phyloP scores from a whole-genome alignment of 2,888 invertebrate species.

The Cotesia congregata region DNA sequence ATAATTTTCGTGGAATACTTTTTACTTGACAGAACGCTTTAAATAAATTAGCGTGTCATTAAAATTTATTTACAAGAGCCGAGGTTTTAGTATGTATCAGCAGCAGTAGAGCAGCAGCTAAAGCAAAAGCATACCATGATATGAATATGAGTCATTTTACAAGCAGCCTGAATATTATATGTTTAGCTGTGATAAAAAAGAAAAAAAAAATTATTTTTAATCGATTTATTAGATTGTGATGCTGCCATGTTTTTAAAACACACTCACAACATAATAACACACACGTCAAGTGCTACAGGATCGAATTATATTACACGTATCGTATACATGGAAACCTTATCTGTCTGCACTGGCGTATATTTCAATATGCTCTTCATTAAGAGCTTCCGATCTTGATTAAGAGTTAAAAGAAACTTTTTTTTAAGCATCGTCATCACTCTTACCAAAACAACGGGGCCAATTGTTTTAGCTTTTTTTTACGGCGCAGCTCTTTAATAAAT shows the following conservation, averaged over 20 bases:
- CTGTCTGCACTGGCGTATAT: background rate
- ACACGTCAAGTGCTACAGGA: background rate
- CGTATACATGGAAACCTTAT: slow-evolving; percentile 1
- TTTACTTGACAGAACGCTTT: background rate
- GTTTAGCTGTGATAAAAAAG: background rate
- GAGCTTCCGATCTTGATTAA: background rate
- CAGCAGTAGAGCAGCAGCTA: background rate
- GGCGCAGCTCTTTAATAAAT: background rate
- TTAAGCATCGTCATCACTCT: background rate
- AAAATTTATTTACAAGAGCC: background rate
- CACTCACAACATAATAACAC: background rate
- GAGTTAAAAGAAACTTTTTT: background rate
- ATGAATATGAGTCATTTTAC: background rate
- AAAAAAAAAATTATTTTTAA: background rate
- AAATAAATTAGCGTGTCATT: slow-evolving; percentile 1
- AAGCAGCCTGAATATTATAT: background rate
- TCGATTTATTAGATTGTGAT: background rate
- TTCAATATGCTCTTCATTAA: slow-evolving; percentile 1
- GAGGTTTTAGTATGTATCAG: background rate
- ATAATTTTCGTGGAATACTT: background rate
- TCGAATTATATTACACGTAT: background rate
- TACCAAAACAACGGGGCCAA: background rate
- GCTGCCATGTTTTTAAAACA: background rate
- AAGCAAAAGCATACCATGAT: background rate
- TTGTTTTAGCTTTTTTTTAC: background rate